These are phyloP conservation scores for Aporrectodea caliginosa DNA, from an alignment of 1,140 invertebrate genomes.

Conservation along the genomic window DNA sequence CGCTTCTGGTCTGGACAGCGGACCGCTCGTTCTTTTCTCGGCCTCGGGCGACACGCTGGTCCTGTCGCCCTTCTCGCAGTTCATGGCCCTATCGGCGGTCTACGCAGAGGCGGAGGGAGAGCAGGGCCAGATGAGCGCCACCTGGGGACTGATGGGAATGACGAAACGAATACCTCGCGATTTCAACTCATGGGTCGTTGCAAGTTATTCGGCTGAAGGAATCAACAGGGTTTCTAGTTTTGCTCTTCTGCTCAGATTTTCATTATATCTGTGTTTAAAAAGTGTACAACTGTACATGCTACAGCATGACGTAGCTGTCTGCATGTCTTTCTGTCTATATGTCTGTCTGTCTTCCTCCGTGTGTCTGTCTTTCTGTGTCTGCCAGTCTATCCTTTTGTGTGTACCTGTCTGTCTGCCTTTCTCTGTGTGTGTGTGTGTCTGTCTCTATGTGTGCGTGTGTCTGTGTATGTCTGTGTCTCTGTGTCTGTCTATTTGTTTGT, in stretches of 20 bases:
- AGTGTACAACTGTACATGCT: too few species aligned
- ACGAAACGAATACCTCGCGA: conserved; percentile 35
- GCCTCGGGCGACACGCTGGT: conserved; percentile 4
- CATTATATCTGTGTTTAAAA: too few species aligned
- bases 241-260: background rate
- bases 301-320: too few species aligned
- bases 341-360: too few species aligned
- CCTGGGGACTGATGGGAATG: conserved; percentile 43
- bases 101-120: background rate
- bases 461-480: too few species aligned
- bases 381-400: too few species aligned
- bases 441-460: too few species aligned
- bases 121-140: background rate
- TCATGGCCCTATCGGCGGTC: conserved; percentile 19
- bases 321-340: too few species aligned
- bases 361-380: too few species aligned
- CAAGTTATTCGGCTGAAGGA: conserved; percentile 36
- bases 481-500: too few species aligned
- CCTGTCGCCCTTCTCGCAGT: conserved; percentile 13
- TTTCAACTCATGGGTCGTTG: conserved; percentile 32
- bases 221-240: conserved; percentile 35
- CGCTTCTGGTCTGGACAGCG: conserved; percentile 17
- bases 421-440: too few species aligned
- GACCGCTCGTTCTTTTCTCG: conserved; percentile 23
- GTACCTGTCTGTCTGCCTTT: too few species aligned